A percentile compares a stretch with the other conserved stretches of the same genome.
Evolutionary conservation across 2,797 vertebrate genomes (phyloP).

Genomic region (Leptoclinus maculatus): DNA sequence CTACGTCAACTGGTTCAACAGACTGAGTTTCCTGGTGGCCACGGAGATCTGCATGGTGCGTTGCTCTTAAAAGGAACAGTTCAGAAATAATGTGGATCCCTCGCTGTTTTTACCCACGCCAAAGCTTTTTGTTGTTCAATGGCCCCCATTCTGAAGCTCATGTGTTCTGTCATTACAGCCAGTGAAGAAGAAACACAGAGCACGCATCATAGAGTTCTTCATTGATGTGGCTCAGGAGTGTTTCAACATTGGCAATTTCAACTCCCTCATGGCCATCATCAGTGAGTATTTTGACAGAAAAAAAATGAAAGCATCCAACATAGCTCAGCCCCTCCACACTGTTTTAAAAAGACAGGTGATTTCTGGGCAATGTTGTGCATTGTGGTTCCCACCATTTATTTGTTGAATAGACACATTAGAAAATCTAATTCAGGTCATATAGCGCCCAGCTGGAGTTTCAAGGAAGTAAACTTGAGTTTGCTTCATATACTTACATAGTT

Average conservation of each 20-base stretch:
- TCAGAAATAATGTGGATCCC: neutral
- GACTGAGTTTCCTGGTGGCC: slow-evolving; percentile 93
- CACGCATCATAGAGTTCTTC: slow-evolving; percentile 95
- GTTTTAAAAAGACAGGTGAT: neutral
- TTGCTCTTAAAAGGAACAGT: neutral
- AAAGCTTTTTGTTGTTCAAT: neutral
- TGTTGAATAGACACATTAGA: neutral
- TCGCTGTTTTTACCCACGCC: neutral
- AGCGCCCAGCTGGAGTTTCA: slow-evolving; percentile 32
- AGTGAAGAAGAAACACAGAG: slow-evolving; percentile 94
- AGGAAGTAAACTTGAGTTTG: slow-evolving; percentile 31
- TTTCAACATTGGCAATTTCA: slow-evolving; percentile 98
- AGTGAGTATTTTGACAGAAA: slow-evolving; percentile 85
- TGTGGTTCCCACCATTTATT: neutral
- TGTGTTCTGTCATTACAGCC: slow-evolving; percentile 80
- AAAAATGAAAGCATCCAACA: neutral
- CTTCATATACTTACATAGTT: neutral
- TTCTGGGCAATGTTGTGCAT: neutral
- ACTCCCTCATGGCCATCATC: slow-evolving; percentile 97
- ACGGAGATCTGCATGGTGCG: slow-evolving; percentile 97
- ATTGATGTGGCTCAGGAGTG: slow-evolving; percentile 95
- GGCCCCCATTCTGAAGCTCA: neutral
- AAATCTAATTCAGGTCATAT: slow-evolving; percentile 8
- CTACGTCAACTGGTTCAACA: slow-evolving; percentile 95
- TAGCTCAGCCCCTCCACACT: too few species aligned